These are phyloP conservation scores for Pagrus major DNA, from an alignment of 2,113 vertebrate genomes.

Conservation along the genomic window DNA sequence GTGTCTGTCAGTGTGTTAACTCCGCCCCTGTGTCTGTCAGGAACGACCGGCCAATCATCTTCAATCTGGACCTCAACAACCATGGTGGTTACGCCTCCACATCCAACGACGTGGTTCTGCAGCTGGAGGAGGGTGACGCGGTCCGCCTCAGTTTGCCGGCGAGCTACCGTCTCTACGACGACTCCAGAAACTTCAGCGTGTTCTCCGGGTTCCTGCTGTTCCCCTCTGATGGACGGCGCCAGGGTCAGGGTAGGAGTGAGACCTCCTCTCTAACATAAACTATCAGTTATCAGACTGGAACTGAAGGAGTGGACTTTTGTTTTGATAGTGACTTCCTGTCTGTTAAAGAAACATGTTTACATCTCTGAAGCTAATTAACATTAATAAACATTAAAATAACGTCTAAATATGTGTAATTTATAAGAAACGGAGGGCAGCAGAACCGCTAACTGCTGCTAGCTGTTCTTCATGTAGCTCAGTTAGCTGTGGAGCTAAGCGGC, in stretches of 20 bases:
- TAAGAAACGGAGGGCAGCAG: too few species aligned
- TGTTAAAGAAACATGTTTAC: not conserved
- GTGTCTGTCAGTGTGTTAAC: not conserved
- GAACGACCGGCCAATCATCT: slow-evolving; percentile 68
- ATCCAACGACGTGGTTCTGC: slow-evolving; percentile 38
- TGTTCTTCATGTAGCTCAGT: too few species aligned
- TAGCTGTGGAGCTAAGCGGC: too few species aligned
- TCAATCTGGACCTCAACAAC: slow-evolving; percentile 73
- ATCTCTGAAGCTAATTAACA: not conserved
- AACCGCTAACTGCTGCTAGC: too few species aligned
- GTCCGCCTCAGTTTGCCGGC: slow-evolving; percentile 69
- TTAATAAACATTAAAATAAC: not conserved
- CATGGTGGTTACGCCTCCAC: slow-evolving; percentile 74
- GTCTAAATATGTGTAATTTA: too few species aligned
- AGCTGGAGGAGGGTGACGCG: slow-evolving; percentile 54
- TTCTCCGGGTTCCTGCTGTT: slow-evolving; percentile 79
- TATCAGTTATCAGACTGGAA: not conserved
- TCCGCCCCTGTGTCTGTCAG: not conserved
- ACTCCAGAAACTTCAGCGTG: slow-evolving; percentile 72
- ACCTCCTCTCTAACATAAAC: not conserved
- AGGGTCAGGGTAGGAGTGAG: not conserved
- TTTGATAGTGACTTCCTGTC: slow-evolving; percentile 8
- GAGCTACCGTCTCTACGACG: slow-evolving; percentile 79
- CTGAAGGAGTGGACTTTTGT: not conserved
- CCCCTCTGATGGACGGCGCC: slow-evolving; percentile 14